Evolutionary conservation across 2,797 vertebrate genomes (phyloP).

Genomic region (Linurgus olivaceus): DNA sequence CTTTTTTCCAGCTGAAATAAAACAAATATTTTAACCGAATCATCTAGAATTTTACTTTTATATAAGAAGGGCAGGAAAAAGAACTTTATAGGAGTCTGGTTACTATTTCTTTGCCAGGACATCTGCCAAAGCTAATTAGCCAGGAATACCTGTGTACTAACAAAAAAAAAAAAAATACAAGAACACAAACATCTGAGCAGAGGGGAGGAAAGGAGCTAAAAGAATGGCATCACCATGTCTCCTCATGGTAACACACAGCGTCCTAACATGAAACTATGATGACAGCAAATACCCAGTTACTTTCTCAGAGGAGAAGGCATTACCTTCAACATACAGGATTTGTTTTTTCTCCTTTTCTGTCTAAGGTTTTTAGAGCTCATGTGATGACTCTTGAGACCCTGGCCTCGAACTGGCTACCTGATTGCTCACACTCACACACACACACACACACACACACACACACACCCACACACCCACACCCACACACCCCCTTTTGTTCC

Average conservation of each 20-base stretch:
- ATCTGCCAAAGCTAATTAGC: neutral
- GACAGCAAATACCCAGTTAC: neutral
- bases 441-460: too few relatives aligned
- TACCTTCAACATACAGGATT: neutral
- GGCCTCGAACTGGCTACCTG: neutral
- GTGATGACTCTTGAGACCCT: neutral
- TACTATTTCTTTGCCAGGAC: neutral
- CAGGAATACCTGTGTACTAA: neutral
- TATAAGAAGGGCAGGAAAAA: neutral
- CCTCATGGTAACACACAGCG: neutral
- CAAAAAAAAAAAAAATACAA: neutral
- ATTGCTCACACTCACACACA: rapidly evolving
- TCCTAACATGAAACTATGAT: neutral
- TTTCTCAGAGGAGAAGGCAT: neutral
- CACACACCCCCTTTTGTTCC: neutral
- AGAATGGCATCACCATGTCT: neutral
- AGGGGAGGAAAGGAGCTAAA: neutral
- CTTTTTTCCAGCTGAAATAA: neutral
- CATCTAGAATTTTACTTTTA: neutral
- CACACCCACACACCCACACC: too few relatives aligned
- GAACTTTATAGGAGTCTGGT: neutral
- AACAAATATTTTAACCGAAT: neutral
- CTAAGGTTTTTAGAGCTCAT: neutral
- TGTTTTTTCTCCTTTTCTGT: neutral
- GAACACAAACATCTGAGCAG: neutral